Conservation (phyloP, 2,113 vertebrate genomes). For the Lethenteron camtschaticum region DNA sequence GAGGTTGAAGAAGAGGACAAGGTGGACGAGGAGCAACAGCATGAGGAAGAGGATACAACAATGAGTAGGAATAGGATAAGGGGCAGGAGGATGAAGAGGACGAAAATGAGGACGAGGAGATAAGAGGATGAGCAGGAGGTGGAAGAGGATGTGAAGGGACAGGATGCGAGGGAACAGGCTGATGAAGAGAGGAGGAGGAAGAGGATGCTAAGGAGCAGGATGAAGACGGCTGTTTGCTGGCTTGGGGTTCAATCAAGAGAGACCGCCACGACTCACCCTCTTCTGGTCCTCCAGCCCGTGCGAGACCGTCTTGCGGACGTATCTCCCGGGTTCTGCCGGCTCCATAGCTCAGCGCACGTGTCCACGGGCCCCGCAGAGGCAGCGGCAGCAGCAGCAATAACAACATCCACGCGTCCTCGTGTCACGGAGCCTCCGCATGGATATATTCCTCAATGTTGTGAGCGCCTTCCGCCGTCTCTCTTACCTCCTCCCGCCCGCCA, state of each 20-base stretch:
- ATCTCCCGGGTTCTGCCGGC: no score
- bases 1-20: not conserved
- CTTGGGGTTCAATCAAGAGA: no score
- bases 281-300: constrained; percentile 93
- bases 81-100: not conserved
- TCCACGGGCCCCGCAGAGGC: no score
- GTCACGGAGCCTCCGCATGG: no score
- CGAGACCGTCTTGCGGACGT: constrained; percentile 31
- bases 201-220: not conserved
- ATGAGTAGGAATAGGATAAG: not conserved
- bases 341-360: no score
- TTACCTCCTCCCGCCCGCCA: no score
- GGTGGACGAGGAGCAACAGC: not conserved
- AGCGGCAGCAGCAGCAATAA: no score
- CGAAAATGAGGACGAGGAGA: not conserved
- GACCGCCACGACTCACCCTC: constrained; percentile 38
- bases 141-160: not conserved
- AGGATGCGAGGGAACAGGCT: not conserved
- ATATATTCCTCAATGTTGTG: no score
- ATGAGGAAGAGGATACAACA: not conserved
- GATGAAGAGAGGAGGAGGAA: not conserved
- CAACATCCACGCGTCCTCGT: no score
- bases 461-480: no score
- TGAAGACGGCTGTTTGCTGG: no score
- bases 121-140: not conserved